Evolutionary conservation across 2,888 invertebrate species (phyloP).

Genomic region (Sceliomorpha sp.): DNA sequence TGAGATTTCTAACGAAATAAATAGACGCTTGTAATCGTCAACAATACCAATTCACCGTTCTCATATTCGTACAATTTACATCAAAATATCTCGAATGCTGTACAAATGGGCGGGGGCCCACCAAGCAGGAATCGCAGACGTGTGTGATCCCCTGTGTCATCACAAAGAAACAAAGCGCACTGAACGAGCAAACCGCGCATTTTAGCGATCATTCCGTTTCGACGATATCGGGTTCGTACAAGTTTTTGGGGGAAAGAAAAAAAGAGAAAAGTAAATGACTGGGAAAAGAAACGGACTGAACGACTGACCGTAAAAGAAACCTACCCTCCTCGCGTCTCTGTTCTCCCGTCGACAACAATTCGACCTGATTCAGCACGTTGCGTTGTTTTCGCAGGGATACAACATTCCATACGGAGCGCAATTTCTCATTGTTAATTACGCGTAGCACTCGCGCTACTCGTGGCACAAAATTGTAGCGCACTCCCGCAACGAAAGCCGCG

Average conservation of each 20-base stretch:
- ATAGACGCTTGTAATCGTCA: too few species aligned
- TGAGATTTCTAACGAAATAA: too few species aligned
- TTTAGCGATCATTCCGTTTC: too few species aligned
- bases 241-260: neutral
- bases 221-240: neutral
- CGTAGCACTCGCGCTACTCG: slow-evolving; percentile 47
- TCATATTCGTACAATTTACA: neutral
- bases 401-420: slow-evolving; percentile 39
- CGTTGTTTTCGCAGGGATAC: slow-evolving; percentile 24
- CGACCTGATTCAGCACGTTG: slow-evolving; percentile 35
- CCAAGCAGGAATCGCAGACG: too few species aligned
- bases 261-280: neutral
- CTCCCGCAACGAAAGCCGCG: slow-evolving; percentile 78
- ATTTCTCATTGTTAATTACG: slow-evolving; percentile 43
- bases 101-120: slow-evolving; percentile 1
- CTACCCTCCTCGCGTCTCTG: slow-evolving; percentile 49
- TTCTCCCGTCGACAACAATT: slow-evolving; percentile 25
- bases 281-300: slow-evolving; percentile 9
- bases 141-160: too few species aligned
- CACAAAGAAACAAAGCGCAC: too few species aligned
- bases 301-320: slow-evolving; percentile 24
- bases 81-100: neutral
- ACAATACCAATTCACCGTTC: too few species aligned
- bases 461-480: slow-evolving; percentile 54
- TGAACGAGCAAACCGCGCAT: too few species aligned